Percentiles rank a stretch among this genome's conserved stretches.
phyloP scores from a whole-genome alignment of 92 coral and sea anemone species.

The Paragorgia papillata region DNA sequence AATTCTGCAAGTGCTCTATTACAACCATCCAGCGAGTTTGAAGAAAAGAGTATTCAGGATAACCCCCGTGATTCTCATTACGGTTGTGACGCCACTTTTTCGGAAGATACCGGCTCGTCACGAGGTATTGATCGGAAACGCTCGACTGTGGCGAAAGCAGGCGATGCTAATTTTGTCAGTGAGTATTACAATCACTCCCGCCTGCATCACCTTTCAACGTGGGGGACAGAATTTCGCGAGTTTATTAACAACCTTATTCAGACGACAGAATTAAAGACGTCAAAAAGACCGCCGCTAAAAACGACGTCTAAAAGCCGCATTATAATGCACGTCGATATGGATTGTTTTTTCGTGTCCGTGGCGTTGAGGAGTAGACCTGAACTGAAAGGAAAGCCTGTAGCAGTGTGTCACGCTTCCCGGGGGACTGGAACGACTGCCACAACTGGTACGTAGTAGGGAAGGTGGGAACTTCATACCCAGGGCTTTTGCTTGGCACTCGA shows the following conservation, averaged over 20 bases:
- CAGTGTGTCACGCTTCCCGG: slow-evolving; percentile 97
- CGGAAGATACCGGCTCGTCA: neutral
- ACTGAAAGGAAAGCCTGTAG: slow-evolving; percentile 89
- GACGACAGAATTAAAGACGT: slow-evolving; percentile 33
- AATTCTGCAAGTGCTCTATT: neutral
- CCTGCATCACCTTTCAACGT: slow-evolving; percentile 85
- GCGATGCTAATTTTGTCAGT: slow-evolving; percentile 86
- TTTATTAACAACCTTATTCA: slow-evolving; percentile 79
- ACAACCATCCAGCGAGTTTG: neutral
- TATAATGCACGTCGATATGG: slow-evolving; percentile 99
- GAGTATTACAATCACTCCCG: slow-evolving; percentile 91
- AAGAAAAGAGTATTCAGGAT: neutral
- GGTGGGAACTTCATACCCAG: neutral
- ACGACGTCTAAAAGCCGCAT: slow-evolving; percentile 60
- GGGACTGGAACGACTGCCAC: slow-evolving; percentile 33
- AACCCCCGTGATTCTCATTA: neutral
- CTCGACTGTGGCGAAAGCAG: slow-evolving; percentile 64
- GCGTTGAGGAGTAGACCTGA: slow-evolving; percentile 77
- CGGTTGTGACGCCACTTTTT: neutral
- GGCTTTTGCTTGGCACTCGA: no score
- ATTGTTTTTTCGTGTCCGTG: slow-evolving; percentile 93
- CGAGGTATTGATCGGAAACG: slow-evolving; percentile 5
- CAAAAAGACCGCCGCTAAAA: slow-evolving; percentile 43
- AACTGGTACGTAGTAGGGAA: slow-evolving; percentile 4
- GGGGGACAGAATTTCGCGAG: slow-evolving; percentile 95